phyloP scores from a whole-genome alignment of 2,113 vertebrate species.

The Nanorana parkeri region DNA sequence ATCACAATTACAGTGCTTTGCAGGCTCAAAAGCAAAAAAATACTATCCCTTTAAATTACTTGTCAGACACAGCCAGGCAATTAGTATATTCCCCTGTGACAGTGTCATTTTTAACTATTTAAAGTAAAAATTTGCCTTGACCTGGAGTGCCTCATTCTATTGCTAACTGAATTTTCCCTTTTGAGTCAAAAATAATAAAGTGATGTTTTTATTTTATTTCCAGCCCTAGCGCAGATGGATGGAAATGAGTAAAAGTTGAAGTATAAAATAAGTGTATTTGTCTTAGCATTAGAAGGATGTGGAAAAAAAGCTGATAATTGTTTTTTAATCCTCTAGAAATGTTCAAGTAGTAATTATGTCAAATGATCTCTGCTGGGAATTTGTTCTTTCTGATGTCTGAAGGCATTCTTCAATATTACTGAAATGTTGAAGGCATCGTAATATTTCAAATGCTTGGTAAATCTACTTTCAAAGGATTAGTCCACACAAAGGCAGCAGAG shows the following conservation, averaged over 20 bases:
- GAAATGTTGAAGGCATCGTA: slow-evolving; percentile 73
- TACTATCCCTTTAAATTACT: no score
- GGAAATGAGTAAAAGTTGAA: slow-evolving; percentile 43
- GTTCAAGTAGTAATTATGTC: slow-evolving; percentile 77
- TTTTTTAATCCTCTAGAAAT: slow-evolving; percentile 82
- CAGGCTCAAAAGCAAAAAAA: no score
- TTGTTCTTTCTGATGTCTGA: slow-evolving; percentile 77
- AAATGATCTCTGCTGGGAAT: slow-evolving; percentile 76
- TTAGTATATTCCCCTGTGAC: no score
- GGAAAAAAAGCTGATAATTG: slow-evolving; percentile 74
- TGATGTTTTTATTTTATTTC: slow-evolving; percentile 20
- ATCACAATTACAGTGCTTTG: no score
- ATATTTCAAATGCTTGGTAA: slow-evolving; percentile 73
- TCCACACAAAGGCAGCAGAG: slow-evolving; percentile 74
- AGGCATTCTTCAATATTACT: slow-evolving; percentile 82
- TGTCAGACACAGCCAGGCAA: no score
- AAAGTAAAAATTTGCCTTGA: neutral
- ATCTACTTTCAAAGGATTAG: slow-evolving; percentile 81
- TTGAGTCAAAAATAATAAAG: slow-evolving; percentile 4
- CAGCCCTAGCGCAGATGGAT: neutral
- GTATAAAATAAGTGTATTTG: slow-evolving; percentile 51
- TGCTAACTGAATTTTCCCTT: neutral
- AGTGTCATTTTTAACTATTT: no score
- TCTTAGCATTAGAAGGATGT: slow-evolving; percentile 68
- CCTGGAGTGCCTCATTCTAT: neutral